Conservation (phyloP, 2,888 invertebrate genomes). For the Stenurella melanura region DNA sequence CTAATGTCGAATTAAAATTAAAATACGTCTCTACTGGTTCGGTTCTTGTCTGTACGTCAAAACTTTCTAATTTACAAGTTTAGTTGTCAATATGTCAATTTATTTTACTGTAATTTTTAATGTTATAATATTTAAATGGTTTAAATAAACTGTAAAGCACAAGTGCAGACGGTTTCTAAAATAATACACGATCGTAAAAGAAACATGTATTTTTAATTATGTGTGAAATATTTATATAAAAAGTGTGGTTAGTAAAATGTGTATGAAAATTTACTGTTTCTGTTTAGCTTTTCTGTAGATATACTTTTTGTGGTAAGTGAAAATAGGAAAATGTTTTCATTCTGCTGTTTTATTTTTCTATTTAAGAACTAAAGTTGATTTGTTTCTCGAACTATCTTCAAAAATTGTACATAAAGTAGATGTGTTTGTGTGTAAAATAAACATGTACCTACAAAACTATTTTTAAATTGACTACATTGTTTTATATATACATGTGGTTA, state of each 20-base stretch:
- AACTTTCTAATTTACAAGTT: slow-evolving; percentile 10
- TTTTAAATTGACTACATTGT: slow-evolving; percentile 1
- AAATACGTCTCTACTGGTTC: no score
- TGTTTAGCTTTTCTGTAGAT: neutral
- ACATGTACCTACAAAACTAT: slow-evolving; percentile 19
- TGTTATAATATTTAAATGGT: neutral
- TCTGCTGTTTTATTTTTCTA: neutral
- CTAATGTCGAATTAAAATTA: no score
- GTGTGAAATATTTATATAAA: neutral
- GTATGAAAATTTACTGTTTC: neutral
- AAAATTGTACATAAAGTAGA: no score
- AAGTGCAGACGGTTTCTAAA: neutral
- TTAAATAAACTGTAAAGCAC: neutral
- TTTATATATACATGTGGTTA: slow-evolving; percentile 9
- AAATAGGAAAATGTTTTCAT: neutral
- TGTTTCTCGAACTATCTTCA: no score
- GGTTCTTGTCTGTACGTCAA: neutral
- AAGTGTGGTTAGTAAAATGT: slow-evolving; percentile 7
- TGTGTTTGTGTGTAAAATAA: neutral
- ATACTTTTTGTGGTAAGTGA: slow-evolving; percentile 8
- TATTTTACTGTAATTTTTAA: slow-evolving; percentile 1
- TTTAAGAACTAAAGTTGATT: no score
- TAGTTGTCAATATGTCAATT: slow-evolving; percentile 10
- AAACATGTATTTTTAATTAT: slow-evolving; percentile 6
- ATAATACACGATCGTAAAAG: neutral